Percentiles rank a stretch among this genome's conserved stretches.
phyloP scores from a whole-genome alignment of 2,797 vertebrate species.

The Catharus ustulatus region DNA sequence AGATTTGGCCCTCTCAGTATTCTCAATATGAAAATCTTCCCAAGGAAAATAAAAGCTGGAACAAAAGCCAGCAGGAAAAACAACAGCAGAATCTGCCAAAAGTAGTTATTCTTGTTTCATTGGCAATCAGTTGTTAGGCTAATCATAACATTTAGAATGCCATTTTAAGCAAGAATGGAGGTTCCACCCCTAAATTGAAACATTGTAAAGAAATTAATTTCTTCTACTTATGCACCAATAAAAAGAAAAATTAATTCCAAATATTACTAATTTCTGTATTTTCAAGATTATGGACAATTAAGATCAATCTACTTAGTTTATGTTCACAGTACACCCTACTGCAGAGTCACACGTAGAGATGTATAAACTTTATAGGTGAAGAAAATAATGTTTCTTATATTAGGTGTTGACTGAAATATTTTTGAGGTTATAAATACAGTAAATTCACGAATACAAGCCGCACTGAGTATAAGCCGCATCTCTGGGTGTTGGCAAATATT shows the following conservation, averaged over 20 bases:
- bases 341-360: not conserved
- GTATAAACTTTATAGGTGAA: not conserved
- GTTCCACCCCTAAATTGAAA: conserved; percentile 29
- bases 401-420: not conserved
- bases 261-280: not conserved
- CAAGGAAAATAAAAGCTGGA: conserved; percentile 27
- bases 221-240: not conserved
- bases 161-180: conserved; percentile 26
- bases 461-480: too few species aligned
- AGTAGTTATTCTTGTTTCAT: conserved; percentile 50
- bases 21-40: conserved; percentile 42
- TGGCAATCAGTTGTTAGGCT: conserved; percentile 39
- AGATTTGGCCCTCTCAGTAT: conserved; percentile 44
- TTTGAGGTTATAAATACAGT: not conserved
- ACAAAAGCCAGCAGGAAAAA: conserved; percentile 44
- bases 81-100: conserved; percentile 39
- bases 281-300: not conserved
- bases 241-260: not conserved
- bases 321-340: not conserved
- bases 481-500: too few species aligned
- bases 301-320: not conserved
- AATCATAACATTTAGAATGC: conserved; percentile 10
- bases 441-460: too few species aligned
- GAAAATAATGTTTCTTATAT: not conserved
- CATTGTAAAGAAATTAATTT: not conserved